phyloP scores from a whole-genome alignment of 2,797 vertebrate species.

The Cossypha polioptera region DNA sequence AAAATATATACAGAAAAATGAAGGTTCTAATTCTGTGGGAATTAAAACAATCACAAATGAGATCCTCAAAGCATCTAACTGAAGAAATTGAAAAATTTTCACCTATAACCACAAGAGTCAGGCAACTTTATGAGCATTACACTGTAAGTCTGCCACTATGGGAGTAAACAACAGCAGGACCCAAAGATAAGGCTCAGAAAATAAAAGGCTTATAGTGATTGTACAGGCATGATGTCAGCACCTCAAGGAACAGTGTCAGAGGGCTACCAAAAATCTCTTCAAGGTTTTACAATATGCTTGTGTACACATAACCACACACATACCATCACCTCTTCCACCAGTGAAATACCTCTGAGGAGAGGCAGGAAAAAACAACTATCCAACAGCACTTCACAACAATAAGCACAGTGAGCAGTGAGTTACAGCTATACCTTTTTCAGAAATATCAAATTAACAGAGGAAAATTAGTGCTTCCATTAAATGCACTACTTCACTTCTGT shows the following conservation, averaged over 20 bases:
- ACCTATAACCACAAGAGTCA: neutral
- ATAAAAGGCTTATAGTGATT: neutral
- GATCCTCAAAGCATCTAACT: neutral
- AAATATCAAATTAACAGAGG: constrained; percentile 69
- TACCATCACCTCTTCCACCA: neutral
- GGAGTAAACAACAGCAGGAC: neutral
- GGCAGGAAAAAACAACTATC: neutral
- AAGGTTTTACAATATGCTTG: neutral
- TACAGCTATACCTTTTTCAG: constrained; percentile 46
- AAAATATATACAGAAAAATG: neutral
- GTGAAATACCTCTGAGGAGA: neutral
- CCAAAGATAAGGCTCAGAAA: neutral
- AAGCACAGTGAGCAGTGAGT: constrained; percentile 55
- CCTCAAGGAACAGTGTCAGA: neutral
- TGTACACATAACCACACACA: neutral
- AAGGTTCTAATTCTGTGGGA: neutral
- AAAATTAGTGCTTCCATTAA: constrained; percentile 38
- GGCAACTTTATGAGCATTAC: neutral
- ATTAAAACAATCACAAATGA: neutral
- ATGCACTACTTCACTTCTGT: neutral
- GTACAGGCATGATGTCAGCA: neutral
- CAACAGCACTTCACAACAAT: neutral
- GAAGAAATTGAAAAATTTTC: neutral
- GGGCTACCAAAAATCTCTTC: neutral
- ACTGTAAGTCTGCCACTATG: neutral